These are phyloP conservation scores for Premnoplex brunnescens DNA, from an alignment of 2,797 vertebrate genomes.

Conservation along the genomic window DNA sequence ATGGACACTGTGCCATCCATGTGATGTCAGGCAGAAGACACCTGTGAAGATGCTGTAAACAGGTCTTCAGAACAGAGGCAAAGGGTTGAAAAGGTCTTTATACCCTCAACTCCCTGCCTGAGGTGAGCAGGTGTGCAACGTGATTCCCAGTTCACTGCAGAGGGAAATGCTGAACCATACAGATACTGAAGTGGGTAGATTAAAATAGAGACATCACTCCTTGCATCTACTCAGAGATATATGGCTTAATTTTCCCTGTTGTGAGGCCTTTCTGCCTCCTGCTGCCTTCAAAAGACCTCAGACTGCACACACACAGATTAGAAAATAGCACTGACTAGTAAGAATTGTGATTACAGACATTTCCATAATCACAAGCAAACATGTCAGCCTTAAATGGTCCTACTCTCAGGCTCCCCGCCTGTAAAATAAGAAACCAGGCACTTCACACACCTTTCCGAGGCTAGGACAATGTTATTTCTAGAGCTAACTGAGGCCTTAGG, in stretches of 20 bases:
- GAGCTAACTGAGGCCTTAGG: neutral
- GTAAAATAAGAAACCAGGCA: neutral
- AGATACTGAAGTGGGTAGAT: neutral
- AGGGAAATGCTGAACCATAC: neutral
- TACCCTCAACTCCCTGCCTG: neutral
- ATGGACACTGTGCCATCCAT: accelerated
- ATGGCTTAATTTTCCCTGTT: neutral
- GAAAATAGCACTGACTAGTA: neutral
- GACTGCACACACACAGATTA: neutral
- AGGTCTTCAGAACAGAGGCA: neutral
- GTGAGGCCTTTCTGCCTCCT: neutral
- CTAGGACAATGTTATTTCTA: neutral
- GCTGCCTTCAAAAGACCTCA: neutral
- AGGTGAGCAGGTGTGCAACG: neutral
- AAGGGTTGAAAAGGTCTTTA: neutral
- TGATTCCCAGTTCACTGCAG: neutral
- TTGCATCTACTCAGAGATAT: neutral
- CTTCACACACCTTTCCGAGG: neutral
- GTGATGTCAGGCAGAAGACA: accelerated
- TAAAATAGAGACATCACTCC: neutral
- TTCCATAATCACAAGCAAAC: slow-evolving; percentile 10
- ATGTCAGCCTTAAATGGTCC: neutral
- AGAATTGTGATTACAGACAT: neutral
- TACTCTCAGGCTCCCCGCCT: neutral
- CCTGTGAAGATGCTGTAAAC: accelerated